These are phyloP conservation scores for Neoaliturus tenellus DNA, from an alignment of 2,888 invertebrate genomes.

Conservation along the genomic window DNA sequence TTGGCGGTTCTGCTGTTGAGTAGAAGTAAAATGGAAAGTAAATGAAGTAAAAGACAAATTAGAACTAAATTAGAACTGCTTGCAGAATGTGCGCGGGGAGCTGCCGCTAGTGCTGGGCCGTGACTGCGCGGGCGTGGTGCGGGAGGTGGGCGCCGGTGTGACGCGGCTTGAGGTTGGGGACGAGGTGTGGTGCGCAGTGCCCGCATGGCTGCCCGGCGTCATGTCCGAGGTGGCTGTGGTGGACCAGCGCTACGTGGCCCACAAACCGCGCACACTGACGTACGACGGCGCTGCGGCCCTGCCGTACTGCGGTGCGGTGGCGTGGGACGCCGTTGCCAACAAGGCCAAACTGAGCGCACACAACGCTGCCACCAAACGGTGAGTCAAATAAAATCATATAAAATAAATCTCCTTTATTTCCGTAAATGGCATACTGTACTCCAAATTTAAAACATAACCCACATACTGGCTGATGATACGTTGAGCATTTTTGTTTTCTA, in stretches of 20 bases:
- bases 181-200: slow-evolving; percentile 75
- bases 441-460: too few relatives aligned
- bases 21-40: too few relatives aligned
- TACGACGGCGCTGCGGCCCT: slow-evolving; percentile 79
- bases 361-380: slow-evolving; percentile 75
- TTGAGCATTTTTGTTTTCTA: too few relatives aligned
- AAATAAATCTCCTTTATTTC: too few relatives aligned
- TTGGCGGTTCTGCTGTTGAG: too few relatives aligned
- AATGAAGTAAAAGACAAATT: too few relatives aligned
- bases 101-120: slow-evolving; percentile 78
- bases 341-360: slow-evolving; percentile 73
- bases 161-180: slow-evolving; percentile 76
- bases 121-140: slow-evolving; percentile 78
- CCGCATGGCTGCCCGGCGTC: slow-evolving; percentile 77
- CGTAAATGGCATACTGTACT: too few relatives aligned
- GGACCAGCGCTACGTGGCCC: slow-evolving; percentile 74
- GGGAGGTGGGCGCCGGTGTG: slow-evolving; percentile 78
- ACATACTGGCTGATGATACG: too few relatives aligned
- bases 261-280: slow-evolving; percentile 76
- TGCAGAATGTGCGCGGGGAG: slow-evolving; percentile 70
- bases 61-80: too few relatives aligned
- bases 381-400: too few relatives aligned
- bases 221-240: slow-evolving; percentile 76
- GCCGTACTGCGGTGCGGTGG: slow-evolving; percentile 77
- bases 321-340: slow-evolving; percentile 75